Base-by-base conservation (phyloP, 2,888 invertebrate genomes). In the Bombylius major region DNA sequence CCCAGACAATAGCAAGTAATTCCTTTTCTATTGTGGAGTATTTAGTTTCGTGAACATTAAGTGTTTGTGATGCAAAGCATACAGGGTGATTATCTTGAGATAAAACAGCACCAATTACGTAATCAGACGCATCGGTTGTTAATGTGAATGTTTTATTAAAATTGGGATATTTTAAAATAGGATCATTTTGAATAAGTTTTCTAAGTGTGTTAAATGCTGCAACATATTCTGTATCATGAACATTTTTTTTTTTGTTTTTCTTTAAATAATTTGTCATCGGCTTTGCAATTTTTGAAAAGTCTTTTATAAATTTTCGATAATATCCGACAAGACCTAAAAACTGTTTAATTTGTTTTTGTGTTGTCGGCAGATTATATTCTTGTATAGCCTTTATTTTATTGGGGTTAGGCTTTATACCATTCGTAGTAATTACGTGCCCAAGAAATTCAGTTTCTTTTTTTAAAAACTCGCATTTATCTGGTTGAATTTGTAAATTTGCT, bases 301-400 rank as follows among this genome's bases (percentile, higher is more conserved):
- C 53, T 32, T 47, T 61, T 13, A 59, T 57, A 47, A 55, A 59
- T 50, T 53, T 53, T 23, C 63, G 45, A 42, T 63, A 64, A 47
- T 63, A 64, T 8, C 63, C 61, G 0, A 58, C 45, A n/a, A 65
- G 42, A 13, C 64, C 63, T 9, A 64, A 52, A 52, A 64, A 65
- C 8, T 45, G 45, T 61, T n/a, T n/a, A n/a, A n/a, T n/a, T n/a
- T n/a, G n/a, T n/a, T n/a, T n/a, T n/a, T n/a, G n/a, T n/a, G n/a
- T n/a, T n/a, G n/a, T n/a, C n/a, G n/a, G n/a, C n/a, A n/a, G n/a
- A n/a, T n/a, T n/a, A n/a, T n/a, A n/a, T n/a, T n/a, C n/a, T n/a
- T n/a, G n/a, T n/a, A n/a, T n/a, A n/a, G 36, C 36, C 8, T 36
- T 36, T 6, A 36, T 36, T 36, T 36, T 36, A 36, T 36, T 36